These are phyloP conservation scores for Cheilosia variabilis DNA, from an alignment of 2,888 invertebrate genomes.

Conservation along the genomic window DNA sequence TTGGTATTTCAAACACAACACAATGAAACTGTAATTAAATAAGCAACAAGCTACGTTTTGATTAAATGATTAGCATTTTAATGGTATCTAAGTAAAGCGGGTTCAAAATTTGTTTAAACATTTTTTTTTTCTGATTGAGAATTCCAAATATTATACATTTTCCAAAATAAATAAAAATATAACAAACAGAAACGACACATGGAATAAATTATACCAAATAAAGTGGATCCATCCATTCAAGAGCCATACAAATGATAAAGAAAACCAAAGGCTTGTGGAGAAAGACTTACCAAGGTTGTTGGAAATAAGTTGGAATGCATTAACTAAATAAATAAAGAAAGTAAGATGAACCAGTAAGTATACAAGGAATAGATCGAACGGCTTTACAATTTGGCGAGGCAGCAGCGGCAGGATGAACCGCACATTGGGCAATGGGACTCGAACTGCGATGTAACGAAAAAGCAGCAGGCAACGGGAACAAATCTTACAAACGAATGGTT, in stretches of 20 bases:
- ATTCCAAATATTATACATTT: conserved; percentile 76
- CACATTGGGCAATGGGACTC: no score
- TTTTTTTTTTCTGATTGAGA: conserved; percentile 66
- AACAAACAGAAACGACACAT: conserved; percentile 78
- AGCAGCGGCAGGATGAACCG: no score
- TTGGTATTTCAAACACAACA: conserved; percentile 76
- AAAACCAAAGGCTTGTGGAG: background rate
- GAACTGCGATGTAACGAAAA: no score
- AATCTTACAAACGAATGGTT: no score
- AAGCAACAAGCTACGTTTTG: conserved; percentile 73
- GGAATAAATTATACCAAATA: conserved; percentile 76
- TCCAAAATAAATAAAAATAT: conserved; percentile 64
- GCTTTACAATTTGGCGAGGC: no score
- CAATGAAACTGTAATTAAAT: conserved; percentile 73
- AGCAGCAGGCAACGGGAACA: no score
- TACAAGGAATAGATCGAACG: no score
- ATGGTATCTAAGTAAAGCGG: conserved; percentile 75
- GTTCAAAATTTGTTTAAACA: conserved; percentile 61
- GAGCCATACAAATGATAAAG: conserved; percentile 51
- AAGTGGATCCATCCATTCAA: conserved; percentile 57
- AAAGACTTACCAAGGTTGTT: no score
- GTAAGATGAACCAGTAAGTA: background rate
- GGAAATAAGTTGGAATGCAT: no score
- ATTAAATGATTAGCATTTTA: conserved; percentile 71
- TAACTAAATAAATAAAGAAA: background rate